Evolutionary conservation across 2,888 invertebrate species (phyloP).

Genomic region (Callosobruchus maculatus): DNA sequence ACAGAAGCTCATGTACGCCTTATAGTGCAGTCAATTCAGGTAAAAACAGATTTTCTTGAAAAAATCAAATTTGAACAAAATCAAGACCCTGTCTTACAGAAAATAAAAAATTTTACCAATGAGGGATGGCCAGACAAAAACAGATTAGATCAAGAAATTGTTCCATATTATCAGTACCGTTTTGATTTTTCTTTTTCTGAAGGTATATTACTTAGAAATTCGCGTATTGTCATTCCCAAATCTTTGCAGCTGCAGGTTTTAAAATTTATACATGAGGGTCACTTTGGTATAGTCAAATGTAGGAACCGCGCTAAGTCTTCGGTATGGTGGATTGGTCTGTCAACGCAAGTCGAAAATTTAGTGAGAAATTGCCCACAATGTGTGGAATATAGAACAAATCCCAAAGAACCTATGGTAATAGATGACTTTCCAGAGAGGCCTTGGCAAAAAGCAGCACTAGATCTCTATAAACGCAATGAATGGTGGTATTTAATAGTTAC

Average conservation of each 20-base stretch:
- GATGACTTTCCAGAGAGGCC: conserved; percentile 17
- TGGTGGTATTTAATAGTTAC: conserved; percentile 13
- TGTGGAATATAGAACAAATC: conserved; percentile 14
- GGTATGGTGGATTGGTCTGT: conserved; percentile 22
- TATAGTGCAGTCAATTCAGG: background rate
- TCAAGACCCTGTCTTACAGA: background rate
- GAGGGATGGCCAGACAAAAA: conserved; percentile 2
- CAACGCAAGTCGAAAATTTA: conserved; percentile 20
- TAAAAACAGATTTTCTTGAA: conserved; percentile 6
- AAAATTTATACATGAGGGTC: conserved; percentile 3
- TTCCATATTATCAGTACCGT: conserved; percentile 4
- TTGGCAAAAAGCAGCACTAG: conserved; percentile 21
- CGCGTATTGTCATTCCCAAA: conserved; percentile 3
- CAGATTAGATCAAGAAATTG: background rate
- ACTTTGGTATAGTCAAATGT: conserved; percentile 16
- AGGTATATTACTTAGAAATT: background rate
- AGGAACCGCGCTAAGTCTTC: conserved; percentile 16
- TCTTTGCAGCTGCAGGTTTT: background rate
- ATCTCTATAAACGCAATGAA: conserved; percentile 9
- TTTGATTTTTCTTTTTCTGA: background rate
- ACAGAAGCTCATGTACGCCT: no score
- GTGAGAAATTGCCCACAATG: conserved; percentile 20
- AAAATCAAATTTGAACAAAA: conserved; percentile 9
- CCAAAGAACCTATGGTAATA: conserved; percentile 16
- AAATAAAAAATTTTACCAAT: background rate